Conservation (phyloP, 2,113 vertebrate species). For the Sylvia atricapilla region DNA sequence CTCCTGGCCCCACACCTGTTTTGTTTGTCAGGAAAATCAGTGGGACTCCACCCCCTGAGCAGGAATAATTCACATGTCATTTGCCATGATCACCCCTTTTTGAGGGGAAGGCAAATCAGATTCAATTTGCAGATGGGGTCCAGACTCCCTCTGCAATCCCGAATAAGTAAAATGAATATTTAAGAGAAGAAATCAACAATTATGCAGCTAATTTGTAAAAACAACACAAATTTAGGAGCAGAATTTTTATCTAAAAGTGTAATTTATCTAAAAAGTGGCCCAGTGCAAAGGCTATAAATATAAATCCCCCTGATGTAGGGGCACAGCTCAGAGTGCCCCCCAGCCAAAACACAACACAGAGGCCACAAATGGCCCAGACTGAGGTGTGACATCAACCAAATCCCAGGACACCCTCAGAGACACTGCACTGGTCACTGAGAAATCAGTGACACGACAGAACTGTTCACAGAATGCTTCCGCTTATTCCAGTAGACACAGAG, state of each 20-base stretch:
- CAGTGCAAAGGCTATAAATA: neutral
- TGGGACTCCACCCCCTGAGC: neutral
- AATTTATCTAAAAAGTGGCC: neutral
- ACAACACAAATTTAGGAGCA: neutral
- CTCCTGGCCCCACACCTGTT: neutral
- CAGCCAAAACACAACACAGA: neutral
- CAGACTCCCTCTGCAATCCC: neutral
- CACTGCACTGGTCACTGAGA: neutral
- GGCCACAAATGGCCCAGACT: neutral
- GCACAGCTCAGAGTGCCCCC: neutral
- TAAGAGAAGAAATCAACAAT: neutral
- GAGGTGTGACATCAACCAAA: neutral
- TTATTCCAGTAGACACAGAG: neutral
- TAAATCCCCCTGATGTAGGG: neutral
- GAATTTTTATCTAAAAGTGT: neutral
- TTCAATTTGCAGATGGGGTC: neutral
- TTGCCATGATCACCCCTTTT: neutral
- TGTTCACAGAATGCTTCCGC: neutral
- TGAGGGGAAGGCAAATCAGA: neutral
- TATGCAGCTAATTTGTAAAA: accelerated
- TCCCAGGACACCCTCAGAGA: neutral
- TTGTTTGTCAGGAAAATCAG: neutral
- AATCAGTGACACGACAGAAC: neutral
- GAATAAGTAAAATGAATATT: neutral
- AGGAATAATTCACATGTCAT: neutral